These are phyloP conservation scores for Chiroxiphia lanceolata DNA, from an alignment of 2,797 vertebrate species.

Conservation along the genomic window DNA sequence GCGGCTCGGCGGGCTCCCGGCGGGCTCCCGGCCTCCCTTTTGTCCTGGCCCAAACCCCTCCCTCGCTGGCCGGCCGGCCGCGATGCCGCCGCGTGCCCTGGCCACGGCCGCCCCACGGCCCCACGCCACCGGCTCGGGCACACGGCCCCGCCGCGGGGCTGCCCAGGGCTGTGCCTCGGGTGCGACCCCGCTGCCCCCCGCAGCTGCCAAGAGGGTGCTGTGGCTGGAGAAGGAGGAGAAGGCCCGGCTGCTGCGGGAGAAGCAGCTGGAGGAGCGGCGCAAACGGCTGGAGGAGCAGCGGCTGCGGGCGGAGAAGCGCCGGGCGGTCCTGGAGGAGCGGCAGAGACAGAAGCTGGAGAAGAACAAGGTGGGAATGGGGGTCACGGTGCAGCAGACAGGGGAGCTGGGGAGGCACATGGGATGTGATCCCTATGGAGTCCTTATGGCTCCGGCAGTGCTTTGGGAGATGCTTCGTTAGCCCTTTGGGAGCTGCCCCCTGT, in stretches of 20 bases:
- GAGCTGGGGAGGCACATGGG: rapidly evolving
- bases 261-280: constrained; percentile 91
- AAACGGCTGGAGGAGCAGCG: constrained; percentile 90
- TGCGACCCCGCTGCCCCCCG: neutral
- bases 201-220: constrained; percentile 91
- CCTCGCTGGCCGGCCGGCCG: neutral
- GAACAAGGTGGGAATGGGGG: constrained; percentile 85
- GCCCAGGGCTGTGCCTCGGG: neutral
- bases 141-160: rapidly evolving
- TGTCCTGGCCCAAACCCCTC: constrained; percentile 45
- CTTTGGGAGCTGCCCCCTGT: rapidly evolving
- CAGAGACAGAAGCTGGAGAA: constrained; percentile 95
- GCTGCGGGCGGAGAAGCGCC: constrained; percentile 88
- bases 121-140: rapidly evolving
- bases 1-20: constrained; percentile 5
- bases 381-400: rapidly evolving
- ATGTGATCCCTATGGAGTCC: neutral
- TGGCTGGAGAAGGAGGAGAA: constrained; percentile 98
- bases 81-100: neutral
- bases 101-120: neutral
- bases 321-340: constrained; percentile 87
- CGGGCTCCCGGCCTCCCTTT: constrained; percentile 60
- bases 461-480: neutral
- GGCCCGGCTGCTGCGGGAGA: constrained; percentile 87
- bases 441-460: neutral